Conservation (phyloP, 2,113 vertebrate species). For the Trematocara variabile region DNA sequence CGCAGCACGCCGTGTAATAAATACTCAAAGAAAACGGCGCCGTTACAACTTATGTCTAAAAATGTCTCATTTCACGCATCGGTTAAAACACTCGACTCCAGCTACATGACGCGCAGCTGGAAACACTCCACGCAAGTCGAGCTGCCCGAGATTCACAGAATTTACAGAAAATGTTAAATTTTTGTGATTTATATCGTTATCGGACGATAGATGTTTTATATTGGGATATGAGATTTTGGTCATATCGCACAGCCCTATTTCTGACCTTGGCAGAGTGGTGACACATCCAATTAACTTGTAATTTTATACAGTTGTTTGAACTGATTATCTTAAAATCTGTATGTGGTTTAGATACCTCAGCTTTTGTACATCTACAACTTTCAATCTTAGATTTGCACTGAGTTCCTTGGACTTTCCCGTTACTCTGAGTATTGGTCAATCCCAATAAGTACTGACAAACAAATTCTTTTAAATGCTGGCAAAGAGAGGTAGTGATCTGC, state of each 20-base stretch:
- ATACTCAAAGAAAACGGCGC: too few species aligned
- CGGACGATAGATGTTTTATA: too few species aligned
- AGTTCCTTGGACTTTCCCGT: background rate
- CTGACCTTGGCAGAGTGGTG: background rate
- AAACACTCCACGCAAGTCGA: too few species aligned
- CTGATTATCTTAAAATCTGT: background rate
- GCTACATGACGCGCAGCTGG: too few species aligned
- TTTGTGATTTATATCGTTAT: too few species aligned
- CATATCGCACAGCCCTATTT: background rate
- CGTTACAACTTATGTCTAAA: too few species aligned
- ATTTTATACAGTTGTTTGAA: background rate
- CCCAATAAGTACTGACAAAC: background rate
- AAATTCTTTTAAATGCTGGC: background rate
- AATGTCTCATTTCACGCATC: too few species aligned
- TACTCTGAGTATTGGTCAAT: background rate
- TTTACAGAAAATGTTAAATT: too few species aligned
- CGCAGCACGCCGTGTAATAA: too few species aligned
- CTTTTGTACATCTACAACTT: background rate
- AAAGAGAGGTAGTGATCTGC: background rate
- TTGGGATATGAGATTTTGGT: too few species aligned
- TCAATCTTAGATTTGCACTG: background rate
- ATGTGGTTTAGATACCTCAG: background rate
- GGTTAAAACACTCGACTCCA: too few species aligned
- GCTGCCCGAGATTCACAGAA: too few species aligned
- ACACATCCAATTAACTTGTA: background rate